A percentile compares a stretch with the other conserved stretches of the same genome.
Conservation (phyloP, 1,140 invertebrate genomes). For the Aphidius ervi region DNA sequence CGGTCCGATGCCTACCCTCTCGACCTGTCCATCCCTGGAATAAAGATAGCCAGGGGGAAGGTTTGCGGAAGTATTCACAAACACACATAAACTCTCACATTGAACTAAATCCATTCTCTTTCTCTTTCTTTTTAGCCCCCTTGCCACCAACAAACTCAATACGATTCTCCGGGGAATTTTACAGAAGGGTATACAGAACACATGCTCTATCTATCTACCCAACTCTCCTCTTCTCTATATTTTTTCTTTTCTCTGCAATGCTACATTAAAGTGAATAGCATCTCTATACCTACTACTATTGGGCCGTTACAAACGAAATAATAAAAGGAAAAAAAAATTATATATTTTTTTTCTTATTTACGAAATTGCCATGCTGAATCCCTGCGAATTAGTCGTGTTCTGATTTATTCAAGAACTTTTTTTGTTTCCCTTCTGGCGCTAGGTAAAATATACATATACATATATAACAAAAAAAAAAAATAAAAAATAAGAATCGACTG, state of each 20-base stretch:
- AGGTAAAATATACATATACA: constrained; percentile 4
- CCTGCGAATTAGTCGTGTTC: constrained; percentile 17
- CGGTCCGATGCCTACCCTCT: constrained; percentile 53
- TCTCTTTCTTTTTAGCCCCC: too few relatives aligned
- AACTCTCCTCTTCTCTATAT: not conserved
- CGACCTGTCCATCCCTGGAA: constrained; percentile 46
- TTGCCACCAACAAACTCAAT: too few relatives aligned
- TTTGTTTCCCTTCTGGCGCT: constrained; percentile 6
- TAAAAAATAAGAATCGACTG: not conserved
- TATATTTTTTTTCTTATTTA: constrained; percentile 4
- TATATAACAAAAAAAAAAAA: not conserved
- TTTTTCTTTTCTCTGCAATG: too few relatives aligned
- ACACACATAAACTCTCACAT: constrained; percentile 3
- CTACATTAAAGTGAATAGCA: too few relatives aligned
- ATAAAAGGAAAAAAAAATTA: constrained; percentile 4
- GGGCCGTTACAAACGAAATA: constrained; percentile 9
- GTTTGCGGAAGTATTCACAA: constrained; percentile 33
- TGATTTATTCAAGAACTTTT: constrained; percentile 22
- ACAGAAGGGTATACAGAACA: constrained; percentile 20
- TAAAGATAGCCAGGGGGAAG: constrained; percentile 44
- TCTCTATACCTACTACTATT: not conserved
- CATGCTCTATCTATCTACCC: constrained; percentile 10
- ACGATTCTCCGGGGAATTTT: constrained; percentile 34
- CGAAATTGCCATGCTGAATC: constrained; percentile 15
- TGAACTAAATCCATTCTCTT: too few relatives aligned